These are phyloP conservation scores for Phataginus tricuspis DNA, from an alignment of 2,797 vertebrate species.

Conservation along the genomic window DNA sequence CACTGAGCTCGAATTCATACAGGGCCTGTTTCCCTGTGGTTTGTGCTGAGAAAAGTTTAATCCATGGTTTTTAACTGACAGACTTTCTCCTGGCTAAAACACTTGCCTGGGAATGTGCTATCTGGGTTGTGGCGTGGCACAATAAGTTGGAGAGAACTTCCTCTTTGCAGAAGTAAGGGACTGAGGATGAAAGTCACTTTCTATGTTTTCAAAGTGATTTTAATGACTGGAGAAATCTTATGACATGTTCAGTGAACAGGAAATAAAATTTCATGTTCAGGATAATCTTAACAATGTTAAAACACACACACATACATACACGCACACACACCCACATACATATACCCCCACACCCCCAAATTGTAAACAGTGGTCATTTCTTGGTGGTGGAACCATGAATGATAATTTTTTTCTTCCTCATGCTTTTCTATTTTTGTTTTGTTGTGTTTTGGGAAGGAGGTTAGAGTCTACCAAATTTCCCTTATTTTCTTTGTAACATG, in stretches of 20 bases:
- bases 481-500: not conserved
- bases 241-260: conserved; percentile 6
- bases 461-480: not conserved
- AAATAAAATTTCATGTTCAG: conserved; percentile 35
- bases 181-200: not conserved
- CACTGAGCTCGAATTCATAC: not conserved
- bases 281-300: conserved; percentile 22
- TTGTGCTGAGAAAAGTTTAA: not conserved
- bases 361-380: not conserved
- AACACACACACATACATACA: not conserved
- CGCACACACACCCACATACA: no score
- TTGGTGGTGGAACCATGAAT: not conserved
- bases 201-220: not conserved
- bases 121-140: fast-evolving
- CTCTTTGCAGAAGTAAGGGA: not conserved
- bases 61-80: not conserved
- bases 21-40: not conserved
- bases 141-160: not conserved
- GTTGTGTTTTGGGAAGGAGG: not conserved
- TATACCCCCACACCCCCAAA: not conserved
- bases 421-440: conserved; percentile 15
- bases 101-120: not conserved
- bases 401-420: not conserved
- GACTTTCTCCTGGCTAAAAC: not conserved
- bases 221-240: conserved; percentile 2